Evolutionary conservation across 2,797 vertebrate genomes (phyloP), one percentile per base, ranked within the genome.

Genomic region (Neoniphon sammara): DNA sequence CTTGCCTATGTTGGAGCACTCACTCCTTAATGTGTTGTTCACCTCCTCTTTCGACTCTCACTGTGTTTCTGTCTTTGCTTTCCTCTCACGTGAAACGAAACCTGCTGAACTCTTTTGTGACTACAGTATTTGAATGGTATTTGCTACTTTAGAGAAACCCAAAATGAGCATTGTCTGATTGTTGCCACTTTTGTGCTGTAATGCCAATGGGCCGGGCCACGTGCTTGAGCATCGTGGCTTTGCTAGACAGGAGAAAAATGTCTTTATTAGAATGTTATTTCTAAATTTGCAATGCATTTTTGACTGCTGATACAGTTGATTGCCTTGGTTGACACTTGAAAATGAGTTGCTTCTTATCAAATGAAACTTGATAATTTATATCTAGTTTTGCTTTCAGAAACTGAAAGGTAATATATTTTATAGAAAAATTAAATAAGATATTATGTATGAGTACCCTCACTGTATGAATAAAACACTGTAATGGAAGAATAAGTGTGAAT

Each of bases 381-480:
- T 91, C 87, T 92, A 92, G 93, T 92, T 94, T 93, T 92, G 91
- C 91, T 93, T 93, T 93, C 87, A 88, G 85, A 83, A 89, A 87
- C 86, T 93, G 89, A 93, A 92, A 93, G 90, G 85, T 93, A 82
- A 93, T 94, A 94, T 95, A 94, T 95, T 94, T 95, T 94, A 89
- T 94, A 94, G 86, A 91, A 82, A 83, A 91, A 78, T 73, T 52
- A 82, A 87, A 88, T 66, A 60, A 53, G 56, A 42, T 88, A 90
- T 90, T 81, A 86, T 91, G 88, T 90, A 90, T 92, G 85, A 92
- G 88, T 89, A 91, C 82, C 75, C 79, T 89, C 75, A 85, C 88
- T 90, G 91, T 92, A 93, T 87, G 87, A 93, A 94, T 94, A 92
- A 94, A 93, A 92, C 71, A 84, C 65, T 61, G 54, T 72, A 80